phyloP scores from a whole-genome alignment of 1,140 invertebrate species.

The Hyposmocoma kahamanoa region DNA sequence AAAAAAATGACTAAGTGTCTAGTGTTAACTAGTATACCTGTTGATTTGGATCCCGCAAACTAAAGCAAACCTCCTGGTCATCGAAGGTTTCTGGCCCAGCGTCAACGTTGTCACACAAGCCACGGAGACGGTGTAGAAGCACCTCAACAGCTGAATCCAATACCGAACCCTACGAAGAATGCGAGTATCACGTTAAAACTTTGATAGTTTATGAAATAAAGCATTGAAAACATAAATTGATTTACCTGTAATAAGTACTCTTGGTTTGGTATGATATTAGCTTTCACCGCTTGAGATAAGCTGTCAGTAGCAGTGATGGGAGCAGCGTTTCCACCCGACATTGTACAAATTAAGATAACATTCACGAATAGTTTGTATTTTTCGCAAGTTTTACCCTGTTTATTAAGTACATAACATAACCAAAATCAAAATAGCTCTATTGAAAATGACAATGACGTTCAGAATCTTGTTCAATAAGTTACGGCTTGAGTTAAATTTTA shows the following conservation, averaged over 20 bases:
- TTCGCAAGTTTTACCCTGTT: too few relatives aligned
- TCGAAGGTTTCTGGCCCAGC: slow-evolving; percentile 92
- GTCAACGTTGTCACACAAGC: slow-evolving; percentile 96
- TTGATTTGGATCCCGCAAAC: slow-evolving; percentile 78
- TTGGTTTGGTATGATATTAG: slow-evolving; percentile 91
- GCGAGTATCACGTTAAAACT: neutral
- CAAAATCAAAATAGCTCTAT: too few relatives aligned
- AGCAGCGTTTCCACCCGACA: slow-evolving; percentile 37
- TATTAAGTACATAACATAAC: too few relatives aligned
- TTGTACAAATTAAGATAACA: neutral
- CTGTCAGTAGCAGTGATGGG: slow-evolving; percentile 84
- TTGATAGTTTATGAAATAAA: neutral
- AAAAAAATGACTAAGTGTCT: too few relatives aligned
- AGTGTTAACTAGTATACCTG: slow-evolving; percentile 34
- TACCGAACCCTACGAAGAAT: slow-evolving; percentile 81
- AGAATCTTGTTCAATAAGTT: too few relatives aligned
- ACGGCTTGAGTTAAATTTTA: too few relatives aligned
- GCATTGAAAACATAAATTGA: neutral
- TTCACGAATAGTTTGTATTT: too few relatives aligned
- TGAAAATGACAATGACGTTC: too few relatives aligned
- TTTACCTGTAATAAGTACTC: slow-evolving; percentile 88
- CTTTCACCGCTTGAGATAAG: slow-evolving; percentile 83
- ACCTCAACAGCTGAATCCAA: slow-evolving; percentile 93
- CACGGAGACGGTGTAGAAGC: slow-evolving; percentile 91
- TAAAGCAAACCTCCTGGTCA: slow-evolving; percentile 92